Evolutionary conservation across 1,140 invertebrate genomes (phyloP).

Genomic region (Trypoxylus dichotomus): DNA sequence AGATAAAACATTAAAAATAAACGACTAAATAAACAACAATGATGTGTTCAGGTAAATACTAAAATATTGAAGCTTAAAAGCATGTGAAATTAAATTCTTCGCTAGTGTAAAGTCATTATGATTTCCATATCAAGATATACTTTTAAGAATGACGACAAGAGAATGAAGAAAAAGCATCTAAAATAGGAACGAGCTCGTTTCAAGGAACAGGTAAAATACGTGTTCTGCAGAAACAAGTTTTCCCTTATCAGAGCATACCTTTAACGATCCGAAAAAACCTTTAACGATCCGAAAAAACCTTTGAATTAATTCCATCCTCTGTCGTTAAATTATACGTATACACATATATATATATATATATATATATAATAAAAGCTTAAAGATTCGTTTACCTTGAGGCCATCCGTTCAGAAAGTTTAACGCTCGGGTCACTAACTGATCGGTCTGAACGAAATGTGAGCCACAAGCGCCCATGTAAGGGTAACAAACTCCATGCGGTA

Average conservation of each 20-base stretch:
- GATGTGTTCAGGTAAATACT: too few species aligned
- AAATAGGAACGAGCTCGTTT: not conserved
- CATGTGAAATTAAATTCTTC: too few species aligned
- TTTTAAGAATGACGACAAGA: too few species aligned
- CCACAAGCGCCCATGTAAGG: not conserved
- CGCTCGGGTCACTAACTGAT: not conserved
- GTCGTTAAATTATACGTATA: not conserved
- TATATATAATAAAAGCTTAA: not conserved
- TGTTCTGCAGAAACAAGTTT: not conserved
- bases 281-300: not conserved
- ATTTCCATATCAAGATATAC: too few species aligned
- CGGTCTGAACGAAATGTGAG: not conserved
- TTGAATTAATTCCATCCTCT: not conserved
- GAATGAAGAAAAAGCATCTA: not conserved
- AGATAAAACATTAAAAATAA: too few species aligned
- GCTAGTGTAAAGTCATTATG: too few species aligned
- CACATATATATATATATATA: not conserved
- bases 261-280: not conserved
- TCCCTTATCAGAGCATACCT: not conserved
- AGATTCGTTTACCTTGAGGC: constrained; percentile 6
- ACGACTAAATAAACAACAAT: too few species aligned
- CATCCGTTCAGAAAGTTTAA: not conserved
- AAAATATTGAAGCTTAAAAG: too few species aligned
- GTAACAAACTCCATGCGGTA: not conserved
- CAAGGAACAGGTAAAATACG: not conserved